phyloP scores from a whole-genome alignment of 2,888 invertebrate species.

The Pammene fasciana region DNA sequence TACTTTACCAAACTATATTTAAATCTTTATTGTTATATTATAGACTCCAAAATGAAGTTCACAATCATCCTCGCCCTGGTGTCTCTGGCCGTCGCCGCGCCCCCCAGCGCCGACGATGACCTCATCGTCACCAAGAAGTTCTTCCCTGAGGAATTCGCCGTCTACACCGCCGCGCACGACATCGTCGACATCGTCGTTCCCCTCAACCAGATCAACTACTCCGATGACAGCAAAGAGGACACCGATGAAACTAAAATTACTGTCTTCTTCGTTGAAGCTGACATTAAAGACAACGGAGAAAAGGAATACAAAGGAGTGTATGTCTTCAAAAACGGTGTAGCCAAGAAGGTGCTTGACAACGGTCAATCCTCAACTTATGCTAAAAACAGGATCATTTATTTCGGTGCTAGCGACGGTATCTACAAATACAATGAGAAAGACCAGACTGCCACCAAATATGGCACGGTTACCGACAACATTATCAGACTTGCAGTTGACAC shows the following conservation, averaged over 20 bases:
- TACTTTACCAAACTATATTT: too few relatives aligned
- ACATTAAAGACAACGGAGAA: conserved; percentile 20
- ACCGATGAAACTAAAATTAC: neutral
- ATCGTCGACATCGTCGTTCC: conserved; percentile 33
- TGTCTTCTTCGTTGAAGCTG: conserved; percentile 25
- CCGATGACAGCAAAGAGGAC: neutral
- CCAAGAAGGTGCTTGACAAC: conserved; percentile 45
- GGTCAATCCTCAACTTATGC: conserved; percentile 44
- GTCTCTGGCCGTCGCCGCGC: neutral
- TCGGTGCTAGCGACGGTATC: conserved; percentile 41
- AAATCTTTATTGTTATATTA: too few relatives aligned
- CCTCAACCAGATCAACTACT: conserved; percentile 28
- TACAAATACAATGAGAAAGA: too few relatives aligned
- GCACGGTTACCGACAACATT: conserved; percentile 48
- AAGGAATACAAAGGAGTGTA: conserved; percentile 42
- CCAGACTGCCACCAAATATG: conserved; percentile 46
- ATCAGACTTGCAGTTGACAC: conserved; percentile 46
- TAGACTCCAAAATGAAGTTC: conserved; percentile 13
- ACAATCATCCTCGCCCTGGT: neutral
- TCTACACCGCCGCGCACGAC: conserved; percentile 25
- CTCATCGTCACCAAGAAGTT: neutral
- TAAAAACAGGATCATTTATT: conserved; percentile 41
- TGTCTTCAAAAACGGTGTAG: conserved; percentile 41
- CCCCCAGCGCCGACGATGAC: neutral
- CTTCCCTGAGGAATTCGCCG: neutral